Evolutionary conservation across 2,888 invertebrate genomes (phyloP).

Genomic region (Liodrosophila aerea): DNA sequence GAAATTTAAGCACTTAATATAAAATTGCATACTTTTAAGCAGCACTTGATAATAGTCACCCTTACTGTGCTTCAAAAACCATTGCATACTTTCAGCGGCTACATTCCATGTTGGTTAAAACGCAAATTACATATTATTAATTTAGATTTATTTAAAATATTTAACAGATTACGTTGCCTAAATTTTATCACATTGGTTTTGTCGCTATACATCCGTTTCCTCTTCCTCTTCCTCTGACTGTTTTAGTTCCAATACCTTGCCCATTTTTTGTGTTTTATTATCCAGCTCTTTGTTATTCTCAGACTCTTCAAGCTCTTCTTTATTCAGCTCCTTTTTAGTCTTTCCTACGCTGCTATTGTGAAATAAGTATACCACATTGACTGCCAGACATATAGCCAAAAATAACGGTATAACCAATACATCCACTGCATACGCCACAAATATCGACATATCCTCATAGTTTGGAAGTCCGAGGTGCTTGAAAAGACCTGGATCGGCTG

Average conservation of each 20-base stretch:
- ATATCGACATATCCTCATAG: slow-evolving; percentile 20
- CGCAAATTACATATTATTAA: no score
- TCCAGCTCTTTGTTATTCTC: neutral
- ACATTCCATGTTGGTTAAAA: no score
- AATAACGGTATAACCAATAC: slow-evolving; percentile 35
- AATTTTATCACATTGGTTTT: neutral
- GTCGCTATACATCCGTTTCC: neutral
- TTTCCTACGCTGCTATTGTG: neutral
- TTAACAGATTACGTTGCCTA: no score
- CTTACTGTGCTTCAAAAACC: no score
- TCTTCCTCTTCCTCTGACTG: neutral
- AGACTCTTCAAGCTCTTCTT: no score
- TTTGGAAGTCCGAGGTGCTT: slow-evolving; percentile 31
- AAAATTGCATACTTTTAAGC: no score
- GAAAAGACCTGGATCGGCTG: slow-evolving; percentile 30
- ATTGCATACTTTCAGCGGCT: no score
- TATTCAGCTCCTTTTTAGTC: no score
- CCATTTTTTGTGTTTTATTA: neutral
- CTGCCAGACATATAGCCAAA: slow-evolving; percentile 15
- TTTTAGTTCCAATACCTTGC: neutral
- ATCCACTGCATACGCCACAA: slow-evolving; percentile 52
- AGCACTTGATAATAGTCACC: no score
- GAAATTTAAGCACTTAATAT: no score
- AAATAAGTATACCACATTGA: slow-evolving; percentile 11
- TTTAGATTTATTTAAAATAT: no score